These are phyloP conservation scores for Gnatocerus cornutus DNA, from an alignment of 2,888 invertebrate species.

Conservation along the genomic window DNA sequence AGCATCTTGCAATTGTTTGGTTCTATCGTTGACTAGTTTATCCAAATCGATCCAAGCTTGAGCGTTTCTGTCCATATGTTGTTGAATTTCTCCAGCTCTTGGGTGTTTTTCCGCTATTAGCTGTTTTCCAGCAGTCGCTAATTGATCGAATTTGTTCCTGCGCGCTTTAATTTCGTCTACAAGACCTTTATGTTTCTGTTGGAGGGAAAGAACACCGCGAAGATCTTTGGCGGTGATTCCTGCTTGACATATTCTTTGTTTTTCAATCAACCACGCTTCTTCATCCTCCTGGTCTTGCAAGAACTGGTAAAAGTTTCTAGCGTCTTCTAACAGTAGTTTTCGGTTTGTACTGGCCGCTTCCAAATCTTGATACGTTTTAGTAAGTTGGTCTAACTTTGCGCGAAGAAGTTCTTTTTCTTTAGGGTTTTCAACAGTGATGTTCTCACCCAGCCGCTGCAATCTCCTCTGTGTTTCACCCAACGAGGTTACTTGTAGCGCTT, in stretches of 20 bases:
- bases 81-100: slow-evolving; percentile 85
- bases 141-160: slow-evolving; percentile 80
- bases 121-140: slow-evolving; percentile 70
- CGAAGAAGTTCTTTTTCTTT: slow-evolving; percentile 77
- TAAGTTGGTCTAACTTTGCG: slow-evolving; percentile 83
- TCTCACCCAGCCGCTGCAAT: slow-evolving; percentile 79
- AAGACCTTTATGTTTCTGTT: slow-evolving; percentile 93
- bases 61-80: slow-evolving; percentile 84
- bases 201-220: slow-evolving; percentile 88
- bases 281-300: slow-evolving; percentile 98
- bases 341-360: slow-evolving; percentile 84
- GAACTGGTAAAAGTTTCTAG: slow-evolving; percentile 95
- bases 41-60: slow-evolving; percentile 94
- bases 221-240: slow-evolving; percentile 96
- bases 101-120: slow-evolving; percentile 88
- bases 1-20: slow-evolving; percentile 87
- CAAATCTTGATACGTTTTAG: slow-evolving; percentile 80
- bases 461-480: slow-evolving; percentile 89
- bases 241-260: slow-evolving; percentile 92
- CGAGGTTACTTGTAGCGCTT: slow-evolving; percentile 92
- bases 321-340: slow-evolving; percentile 90
- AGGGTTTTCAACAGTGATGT: slow-evolving; percentile 71
- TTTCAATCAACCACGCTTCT: slow-evolving; percentile 97
- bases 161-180: slow-evolving; percentile 91
- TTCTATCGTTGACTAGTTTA: slow-evolving; percentile 83